A percentile compares a stretch with the other conserved stretches of the same genome.
These are phyloP conservation scores for Lynx canadensis DNA, from an alignment of 2,113 vertebrate species.

Conservation along the genomic window DNA sequence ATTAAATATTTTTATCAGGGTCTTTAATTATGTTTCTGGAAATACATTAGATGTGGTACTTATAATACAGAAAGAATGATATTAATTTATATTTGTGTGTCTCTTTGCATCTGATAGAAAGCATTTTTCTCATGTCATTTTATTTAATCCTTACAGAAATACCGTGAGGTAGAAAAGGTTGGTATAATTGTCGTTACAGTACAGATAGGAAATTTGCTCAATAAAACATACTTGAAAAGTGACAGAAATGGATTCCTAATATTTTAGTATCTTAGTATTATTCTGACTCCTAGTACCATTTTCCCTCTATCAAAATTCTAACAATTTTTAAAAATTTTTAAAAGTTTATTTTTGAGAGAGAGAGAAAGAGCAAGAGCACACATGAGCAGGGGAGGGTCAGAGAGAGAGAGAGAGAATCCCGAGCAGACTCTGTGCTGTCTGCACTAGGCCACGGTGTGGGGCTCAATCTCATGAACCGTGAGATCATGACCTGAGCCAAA, in stretches of 20 bases:
- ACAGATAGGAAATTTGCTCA: neutral
- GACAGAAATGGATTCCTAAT: neutral
- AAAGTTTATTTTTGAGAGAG: no score
- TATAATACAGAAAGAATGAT: neutral
- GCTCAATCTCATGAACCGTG: no score
- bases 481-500: no score
- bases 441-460: no score
- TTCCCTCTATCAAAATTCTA: neutral
- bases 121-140: neutral
- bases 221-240: slow-evolving; percentile 11
- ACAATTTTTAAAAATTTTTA: no score
- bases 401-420: no score
- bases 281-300: neutral
- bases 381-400: no score
- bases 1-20: neutral
- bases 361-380: no score
- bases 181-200: neutral
- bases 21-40: neutral
- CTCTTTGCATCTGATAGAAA: neutral
- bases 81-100: neutral
- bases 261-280: neutral
- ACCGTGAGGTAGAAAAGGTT: neutral
- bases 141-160: neutral
- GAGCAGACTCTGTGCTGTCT: no score
- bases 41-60: neutral